Base-by-base conservation (phyloP, 2,888 invertebrate species). In the Leucania comma region DNA sequence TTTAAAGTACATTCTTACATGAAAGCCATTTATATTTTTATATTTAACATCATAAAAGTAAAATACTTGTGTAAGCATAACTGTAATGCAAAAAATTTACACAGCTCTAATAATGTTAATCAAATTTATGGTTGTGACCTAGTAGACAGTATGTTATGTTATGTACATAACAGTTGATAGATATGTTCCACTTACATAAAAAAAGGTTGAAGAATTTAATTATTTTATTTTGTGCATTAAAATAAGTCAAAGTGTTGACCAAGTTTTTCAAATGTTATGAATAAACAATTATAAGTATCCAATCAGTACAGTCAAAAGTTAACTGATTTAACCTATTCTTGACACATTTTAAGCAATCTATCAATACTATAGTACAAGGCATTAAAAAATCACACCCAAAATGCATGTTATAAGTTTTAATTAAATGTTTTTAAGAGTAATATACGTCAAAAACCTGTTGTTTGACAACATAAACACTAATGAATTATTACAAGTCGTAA, bases 391-490 rank as follows among this genome's bases (percentile, higher is more conserved):
- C 14, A 50, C 9, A 29, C 24, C 9, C 26, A 22, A 38, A 5
- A 35, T 35, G 5, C 4, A 14, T 46, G 20, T 48, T 35, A 38
- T 10, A 24, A n/a, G 12, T 2, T 22, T 9, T 3, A 20, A n/a
- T 3, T n/a, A 24, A 29, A 42, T 29, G 38, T 24, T 8, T 66
- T 12, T 24, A 24, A 1, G 17, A 2, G 9, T 10, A 38, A 2
- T 42, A 17, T n/a, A 48, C 54, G 24, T 42, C 2, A 5, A 66
- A 56, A 42, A 78, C 38, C 26, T 69, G 63, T 80, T 76, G 50
- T 81, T 54, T 70, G 56, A 42, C 61, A 78, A 81, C 62, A 81
- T 51, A 57, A 62, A 80, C 80, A 79, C 10, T 22, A 79, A 48
- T 24, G 24, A 51, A 53, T 51, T 26, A 51, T 12, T 22, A 42